These are phyloP conservation scores for Phenganax subtilis DNA, from an alignment of 92 coral and sea anemone species.

Conservation along the genomic window DNA sequence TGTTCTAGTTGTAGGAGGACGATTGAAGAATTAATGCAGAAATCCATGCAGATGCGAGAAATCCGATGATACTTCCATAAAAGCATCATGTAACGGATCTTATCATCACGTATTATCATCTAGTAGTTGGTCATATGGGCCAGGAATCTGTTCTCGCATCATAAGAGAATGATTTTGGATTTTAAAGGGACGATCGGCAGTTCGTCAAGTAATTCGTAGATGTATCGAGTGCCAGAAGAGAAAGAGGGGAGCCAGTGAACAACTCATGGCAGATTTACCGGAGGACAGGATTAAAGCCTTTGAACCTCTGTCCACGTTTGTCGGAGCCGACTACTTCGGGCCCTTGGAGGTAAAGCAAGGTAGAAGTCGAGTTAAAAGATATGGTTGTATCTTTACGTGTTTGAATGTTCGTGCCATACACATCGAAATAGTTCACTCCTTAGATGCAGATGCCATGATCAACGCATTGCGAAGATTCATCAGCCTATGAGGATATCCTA, in stretches of 20 bases:
- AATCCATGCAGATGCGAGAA: slow-evolving; percentile 29
- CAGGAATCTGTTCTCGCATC: slow-evolving; percentile 45
- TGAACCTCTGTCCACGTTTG: slow-evolving; percentile 3
- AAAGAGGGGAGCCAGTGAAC: slow-evolving; percentile 3
- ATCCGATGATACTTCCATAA: slow-evolving; percentile 46
- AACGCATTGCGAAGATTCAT: slow-evolving; percentile 50
- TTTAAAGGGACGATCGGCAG: slow-evolving; percentile 24
- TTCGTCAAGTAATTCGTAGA: slow-evolving; percentile 25
- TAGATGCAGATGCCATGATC: slow-evolving; percentile 52
- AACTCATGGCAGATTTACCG: slow-evolving; percentile 24
- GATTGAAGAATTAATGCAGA: slow-evolving; percentile 9
- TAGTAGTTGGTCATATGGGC: slow-evolving; percentile 48
- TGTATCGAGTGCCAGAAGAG: slow-evolving; percentile 25
- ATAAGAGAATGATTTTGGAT: slow-evolving; percentile 15
- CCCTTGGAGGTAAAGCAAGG: neutral
- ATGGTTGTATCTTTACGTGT: slow-evolving; percentile 56
- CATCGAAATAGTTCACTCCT: slow-evolving; percentile 46
- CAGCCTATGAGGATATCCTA: slow-evolving; percentile 46
- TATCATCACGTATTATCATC: slow-evolving; percentile 47
- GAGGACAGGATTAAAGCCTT: neutral
- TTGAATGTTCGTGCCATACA: slow-evolving; percentile 53
- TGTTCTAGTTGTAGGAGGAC: slow-evolving; percentile 17
- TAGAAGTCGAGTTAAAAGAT: slow-evolving; percentile 34
- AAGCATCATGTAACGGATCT: slow-evolving; percentile 46
- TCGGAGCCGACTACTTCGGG: neutral